phyloP scores from a whole-genome alignment of 1,140 invertebrate genomes.

The Aphis craccivora region DNA sequence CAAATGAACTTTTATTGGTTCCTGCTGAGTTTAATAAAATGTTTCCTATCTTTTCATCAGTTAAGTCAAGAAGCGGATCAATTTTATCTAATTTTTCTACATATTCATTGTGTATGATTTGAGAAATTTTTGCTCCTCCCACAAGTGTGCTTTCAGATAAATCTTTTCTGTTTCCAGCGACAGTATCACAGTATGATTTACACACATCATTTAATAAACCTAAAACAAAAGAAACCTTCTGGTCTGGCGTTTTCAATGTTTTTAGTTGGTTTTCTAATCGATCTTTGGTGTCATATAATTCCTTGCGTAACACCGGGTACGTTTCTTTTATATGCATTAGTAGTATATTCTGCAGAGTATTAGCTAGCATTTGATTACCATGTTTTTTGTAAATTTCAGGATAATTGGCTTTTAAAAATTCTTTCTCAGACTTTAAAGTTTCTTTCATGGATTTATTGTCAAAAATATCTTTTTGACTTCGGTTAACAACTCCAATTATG shows the following conservation, averaged over 20 bases:
- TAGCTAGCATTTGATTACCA: slow-evolving; percentile 71
- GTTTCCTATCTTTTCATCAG: slow-evolving; percentile 72
- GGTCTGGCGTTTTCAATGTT: slow-evolving; percentile 18
- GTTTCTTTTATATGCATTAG: slow-evolving; percentile 76
- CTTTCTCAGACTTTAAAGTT: slow-evolving; percentile 71
- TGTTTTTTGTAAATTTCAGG: slow-evolving; percentile 71
- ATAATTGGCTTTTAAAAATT: slow-evolving; percentile 73
- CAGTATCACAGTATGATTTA: slow-evolving; percentile 74
- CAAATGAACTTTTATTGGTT: slow-evolving; percentile 74
- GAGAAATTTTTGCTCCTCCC: slow-evolving; percentile 77
- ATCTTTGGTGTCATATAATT: slow-evolving; percentile 72
- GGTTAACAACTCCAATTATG: slow-evolving; percentile 31
- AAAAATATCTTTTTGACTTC: slow-evolving; percentile 69
- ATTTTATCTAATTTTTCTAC: slow-evolving; percentile 70
- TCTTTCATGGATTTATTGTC: slow-evolving; percentile 71
- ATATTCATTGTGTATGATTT: slow-evolving; percentile 79
- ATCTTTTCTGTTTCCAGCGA: slow-evolving; percentile 74
- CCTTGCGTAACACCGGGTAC: slow-evolving; percentile 72
- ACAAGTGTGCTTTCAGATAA: slow-evolving; percentile 77
- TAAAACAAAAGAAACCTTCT: slow-evolving; percentile 24
- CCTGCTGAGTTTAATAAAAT: slow-evolving; percentile 78
- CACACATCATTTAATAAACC: slow-evolving; percentile 63
- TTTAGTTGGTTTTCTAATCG: slow-evolving; percentile 68
- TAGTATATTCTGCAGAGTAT: slow-evolving; percentile 72
- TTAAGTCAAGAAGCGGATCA: slow-evolving; percentile 73